Evolutionary conservation across 2,797 vertebrate genomes (phyloP), one percentile per base, ranked within the genome.

Genomic region (Sebastes jordani): DNA sequence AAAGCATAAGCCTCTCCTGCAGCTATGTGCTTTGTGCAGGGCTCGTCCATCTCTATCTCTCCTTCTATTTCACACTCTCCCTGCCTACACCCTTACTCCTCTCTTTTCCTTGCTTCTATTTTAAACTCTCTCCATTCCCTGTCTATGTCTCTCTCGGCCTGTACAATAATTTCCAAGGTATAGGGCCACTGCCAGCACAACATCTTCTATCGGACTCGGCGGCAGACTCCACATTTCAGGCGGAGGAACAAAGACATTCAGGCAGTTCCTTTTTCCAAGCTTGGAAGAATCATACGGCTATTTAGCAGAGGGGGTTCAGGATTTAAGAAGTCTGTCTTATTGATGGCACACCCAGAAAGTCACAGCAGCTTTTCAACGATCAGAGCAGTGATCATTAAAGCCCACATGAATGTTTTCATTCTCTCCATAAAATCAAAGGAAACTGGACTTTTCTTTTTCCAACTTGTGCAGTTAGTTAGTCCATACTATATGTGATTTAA

Each of bases 1-100:
- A 72, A 76, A 82, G 86, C 87, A 67, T 90, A 91, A 91, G 85
- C 88, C 86, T 91, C 87, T 93, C 91, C 93, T 91, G 89, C 82
- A 93, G 91, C 90, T 71, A 78, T 86, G 46, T 46, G 80, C 88
- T 91, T 88, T 92, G 83, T 91, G 86, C 82, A 22, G 58, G 56
- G 55, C 81, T 88, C 75, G 76, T 87, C 87, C 75, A 86, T 76
- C 71, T 85, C 81, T 81, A 81, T 92, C 90, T 85, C 83, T 74
- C 76, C 60, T 67, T 83, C 74, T 86, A 62, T 89, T 77, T 84
- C 72, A 77, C 74, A 63, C 80, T 61, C 61, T 80, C 61, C 76
- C 11, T 69, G 58, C 55, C 36, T 76, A 58, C 62, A 67, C 42
- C 42, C 42, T 18, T 46, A 42, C 38, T 42, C 22, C 38, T 65